These are phyloP conservation scores for Galaxea fascicularis DNA, from an alignment of 92 coral and sea anemone genomes.

Conservation along the genomic window DNA sequence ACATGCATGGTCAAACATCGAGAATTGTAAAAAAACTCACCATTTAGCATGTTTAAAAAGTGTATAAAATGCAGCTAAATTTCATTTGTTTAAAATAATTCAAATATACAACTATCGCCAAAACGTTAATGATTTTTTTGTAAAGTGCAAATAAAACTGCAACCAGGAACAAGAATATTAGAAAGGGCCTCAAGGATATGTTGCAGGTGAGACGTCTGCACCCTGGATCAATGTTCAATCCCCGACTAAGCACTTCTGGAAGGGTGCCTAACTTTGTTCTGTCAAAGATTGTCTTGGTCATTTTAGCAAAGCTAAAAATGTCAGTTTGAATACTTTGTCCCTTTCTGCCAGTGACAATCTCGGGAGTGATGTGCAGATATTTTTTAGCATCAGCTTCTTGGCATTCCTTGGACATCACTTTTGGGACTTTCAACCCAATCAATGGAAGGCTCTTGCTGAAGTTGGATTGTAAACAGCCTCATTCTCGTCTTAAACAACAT, in stretches of 20 bases:
- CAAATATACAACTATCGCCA: no score
- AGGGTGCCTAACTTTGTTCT: not conserved
- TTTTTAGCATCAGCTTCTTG: not conserved
- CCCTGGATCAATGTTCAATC: constrained; percentile 15
- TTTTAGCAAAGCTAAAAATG: constrained; percentile 28
- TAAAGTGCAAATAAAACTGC: not conserved
- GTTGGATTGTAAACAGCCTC: no score
- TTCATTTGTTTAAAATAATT: no score
- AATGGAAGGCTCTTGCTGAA: no score
- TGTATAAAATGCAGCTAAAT: no score
- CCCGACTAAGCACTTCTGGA: constrained; percentile 10
- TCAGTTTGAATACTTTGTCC: constrained; percentile 21
- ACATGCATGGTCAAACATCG: no score
- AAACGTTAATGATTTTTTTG: no score
- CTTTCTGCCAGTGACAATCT: constrained; percentile 7
- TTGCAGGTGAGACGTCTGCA: constrained; percentile 23
- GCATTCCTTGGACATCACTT: no score
- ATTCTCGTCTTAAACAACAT: no score
- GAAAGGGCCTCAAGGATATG: not conserved
- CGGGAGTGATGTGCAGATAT: not conserved
- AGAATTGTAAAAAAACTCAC: no score
- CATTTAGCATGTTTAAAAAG: no score
- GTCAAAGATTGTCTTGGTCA: not conserved
- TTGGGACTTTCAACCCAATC: no score
- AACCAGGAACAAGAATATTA: not conserved